phyloP scores from a whole-genome alignment of 2,797 vertebrate genomes.

The Peromyscus attwateri region DNA sequence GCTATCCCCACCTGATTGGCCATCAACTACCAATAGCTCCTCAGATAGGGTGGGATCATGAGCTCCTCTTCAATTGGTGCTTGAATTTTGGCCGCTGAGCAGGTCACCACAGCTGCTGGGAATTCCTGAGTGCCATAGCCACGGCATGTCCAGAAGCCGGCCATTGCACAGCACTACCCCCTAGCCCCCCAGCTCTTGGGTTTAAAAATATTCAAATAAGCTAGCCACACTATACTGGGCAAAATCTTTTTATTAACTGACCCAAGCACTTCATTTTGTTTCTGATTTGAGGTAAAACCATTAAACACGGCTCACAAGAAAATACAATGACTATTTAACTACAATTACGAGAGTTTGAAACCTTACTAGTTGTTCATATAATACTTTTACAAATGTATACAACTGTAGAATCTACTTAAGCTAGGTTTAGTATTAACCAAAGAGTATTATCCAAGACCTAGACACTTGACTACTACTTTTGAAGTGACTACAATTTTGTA shows the following conservation, averaged over 20 bases:
- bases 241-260: conserved; percentile 88
- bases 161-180: not conserved
- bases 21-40: not conserved
- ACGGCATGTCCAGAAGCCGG: not conserved
- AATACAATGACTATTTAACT: conserved; percentile 83
- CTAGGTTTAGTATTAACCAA: conserved; percentile 77
- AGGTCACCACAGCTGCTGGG: not conserved
- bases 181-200: not conserved
- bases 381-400: conserved; percentile 74
- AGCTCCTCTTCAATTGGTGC: not conserved
- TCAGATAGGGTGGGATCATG: not conserved
- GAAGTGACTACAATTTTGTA: conserved; percentile 42
- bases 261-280: conserved; percentile 82
- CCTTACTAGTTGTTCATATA: conserved; percentile 79
- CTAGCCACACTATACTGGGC: conserved; percentile 34
- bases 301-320: conserved; percentile 85
- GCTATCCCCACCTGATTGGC: not conserved
- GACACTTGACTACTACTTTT: conserved; percentile 78
- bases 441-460: conserved; percentile 75
- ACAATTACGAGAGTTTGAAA: conserved; percentile 75
- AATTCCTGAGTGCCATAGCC: not conserved
- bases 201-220: conserved; percentile 20
- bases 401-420: conserved; percentile 69
- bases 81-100: not conserved
- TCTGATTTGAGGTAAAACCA: conserved; percentile 87